Conservation (phyloP, 1,140 invertebrate genomes). For the Lanistes nyassanus region DNA sequence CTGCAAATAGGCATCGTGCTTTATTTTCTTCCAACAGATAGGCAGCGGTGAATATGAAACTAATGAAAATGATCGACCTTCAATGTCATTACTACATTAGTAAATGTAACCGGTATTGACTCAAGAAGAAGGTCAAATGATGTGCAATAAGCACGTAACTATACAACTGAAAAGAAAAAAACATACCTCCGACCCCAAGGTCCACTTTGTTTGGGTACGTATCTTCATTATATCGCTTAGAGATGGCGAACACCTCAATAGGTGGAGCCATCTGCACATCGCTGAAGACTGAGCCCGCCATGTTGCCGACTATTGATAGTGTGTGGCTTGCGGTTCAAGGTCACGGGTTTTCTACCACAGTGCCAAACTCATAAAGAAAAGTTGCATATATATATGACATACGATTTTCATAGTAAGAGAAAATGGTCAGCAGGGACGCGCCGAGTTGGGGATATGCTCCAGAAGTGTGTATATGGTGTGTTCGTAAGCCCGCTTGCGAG, state of each 20-base stretch:
- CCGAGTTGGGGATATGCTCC: too few species aligned
- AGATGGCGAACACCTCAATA: conserved; percentile 93
- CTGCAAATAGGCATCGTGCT: background rate
- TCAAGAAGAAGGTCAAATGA: background rate
- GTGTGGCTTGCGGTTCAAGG: background rate
- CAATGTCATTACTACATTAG: background rate
- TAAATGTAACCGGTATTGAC: background rate
- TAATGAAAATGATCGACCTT: background rate
- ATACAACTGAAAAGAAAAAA: background rate
- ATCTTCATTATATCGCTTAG: conserved; percentile 84
- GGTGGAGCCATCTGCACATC: conserved; percentile 83
- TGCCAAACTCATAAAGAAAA: too few species aligned
- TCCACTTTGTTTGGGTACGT: conserved; percentile 88
- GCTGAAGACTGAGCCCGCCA: conserved; percentile 69
- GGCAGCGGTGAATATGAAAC: background rate
- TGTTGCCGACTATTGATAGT: conserved; percentile 27
- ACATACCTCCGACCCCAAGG: conserved; percentile 91
- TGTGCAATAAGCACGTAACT: too few species aligned
- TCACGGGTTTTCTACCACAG: too few species aligned
- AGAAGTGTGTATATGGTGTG: too few species aligned
- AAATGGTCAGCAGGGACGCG: too few species aligned
- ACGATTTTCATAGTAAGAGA: too few species aligned
- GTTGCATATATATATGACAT: too few species aligned
- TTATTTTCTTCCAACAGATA: background rate
- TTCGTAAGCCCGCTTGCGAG: too few species aligned